Base-by-base conservation (phyloP, 2,113 vertebrate species). In the Neoarius graeffei region DNA sequence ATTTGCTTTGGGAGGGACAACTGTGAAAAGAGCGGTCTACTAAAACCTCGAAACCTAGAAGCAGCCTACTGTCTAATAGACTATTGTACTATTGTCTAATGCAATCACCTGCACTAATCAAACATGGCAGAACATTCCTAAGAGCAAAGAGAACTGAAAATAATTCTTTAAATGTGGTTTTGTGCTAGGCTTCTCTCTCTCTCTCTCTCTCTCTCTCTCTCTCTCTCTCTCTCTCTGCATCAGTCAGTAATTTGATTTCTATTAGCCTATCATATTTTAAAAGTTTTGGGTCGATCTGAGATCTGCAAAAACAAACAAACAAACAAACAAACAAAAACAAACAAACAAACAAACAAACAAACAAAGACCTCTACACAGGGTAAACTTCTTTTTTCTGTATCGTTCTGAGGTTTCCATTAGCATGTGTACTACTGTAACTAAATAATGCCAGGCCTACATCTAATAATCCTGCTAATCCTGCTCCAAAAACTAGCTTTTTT, bases 1-100 rank as follows among this genome's bases (percentile, higher is more conserved):
- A 92, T 92, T 90, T 88, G 15, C 62, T 89, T 86, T 86, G 90
- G 86, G 81, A 90, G 81, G 84, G 25, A 87, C 67, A 86, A 74
- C 85, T 1, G 74, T 57, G 62, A 69, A 85, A 86, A 88, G 62
- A 89, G 74, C 23, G 64, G 73, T 67, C 56, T 79, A 84, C 69
- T 17, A 54, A 62, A 73, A 67, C 62, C 83, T 15, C 25, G 42
- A 79, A 77, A 35, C 48, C 20, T 30, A 62, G 35, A 17, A 42
- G 52, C 30, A 62, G 62, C 25, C 59, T 86, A n/a, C n/a, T 77
- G 56, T 85, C 23, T 85, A 48, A 23, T 57, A 59, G 15, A 17
- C 79, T 60, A 20, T 59, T 81, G 79, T 82, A 25, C 9, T 27
- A 27, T 81, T 82, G 30, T 62, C 30, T 82, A 42, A 1, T 82